phyloP scores from a whole-genome alignment of 2,113 vertebrate genomes.

The Prochilodus magdalenae region DNA sequence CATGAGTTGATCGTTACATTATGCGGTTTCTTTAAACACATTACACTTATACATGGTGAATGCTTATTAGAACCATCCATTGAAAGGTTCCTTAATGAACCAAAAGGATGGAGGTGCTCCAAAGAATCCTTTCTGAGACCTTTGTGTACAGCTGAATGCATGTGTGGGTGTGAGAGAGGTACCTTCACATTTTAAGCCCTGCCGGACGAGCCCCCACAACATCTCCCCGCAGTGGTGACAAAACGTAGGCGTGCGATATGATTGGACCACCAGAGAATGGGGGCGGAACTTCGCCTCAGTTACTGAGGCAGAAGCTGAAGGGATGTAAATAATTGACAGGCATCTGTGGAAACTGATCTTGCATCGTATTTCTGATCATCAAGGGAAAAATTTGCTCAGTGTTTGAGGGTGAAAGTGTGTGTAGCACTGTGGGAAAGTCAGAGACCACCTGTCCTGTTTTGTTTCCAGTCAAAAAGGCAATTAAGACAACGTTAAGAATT shows the following conservation, averaged over 20 bases:
- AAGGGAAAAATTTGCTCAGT: background rate
- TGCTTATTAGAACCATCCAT: too few relatives aligned
- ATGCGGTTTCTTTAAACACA: too few relatives aligned
- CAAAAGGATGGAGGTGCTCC: too few relatives aligned
- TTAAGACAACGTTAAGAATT: too few relatives aligned
- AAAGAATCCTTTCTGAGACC: too few relatives aligned
- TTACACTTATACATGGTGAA: too few relatives aligned
- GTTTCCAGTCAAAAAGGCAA: too few relatives aligned
- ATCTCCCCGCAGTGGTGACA: conserved; percentile 81
- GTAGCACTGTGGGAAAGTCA: too few relatives aligned
- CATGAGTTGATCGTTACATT: too few relatives aligned
- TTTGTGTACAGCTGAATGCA: too few relatives aligned
- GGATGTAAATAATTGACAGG: conserved; percentile 8
- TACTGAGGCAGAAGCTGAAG: conserved; percentile 67
- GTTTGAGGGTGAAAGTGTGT: background rate
- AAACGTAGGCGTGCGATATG: conserved; percentile 78
- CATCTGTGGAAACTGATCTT: background rate
- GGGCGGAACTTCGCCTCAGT: conserved; percentile 69
- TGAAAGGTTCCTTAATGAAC: too few relatives aligned
- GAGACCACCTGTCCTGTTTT: too few relatives aligned
- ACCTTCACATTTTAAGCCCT: conserved; percentile 79
- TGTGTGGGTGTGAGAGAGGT: background rate
- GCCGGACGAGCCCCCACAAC: conserved; percentile 79
- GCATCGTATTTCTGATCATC: background rate
- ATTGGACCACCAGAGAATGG: conserved; percentile 75